Evolutionary conservation across 2,797 vertebrate species (phyloP).

Genomic region (Champsocephalus esox): DNA sequence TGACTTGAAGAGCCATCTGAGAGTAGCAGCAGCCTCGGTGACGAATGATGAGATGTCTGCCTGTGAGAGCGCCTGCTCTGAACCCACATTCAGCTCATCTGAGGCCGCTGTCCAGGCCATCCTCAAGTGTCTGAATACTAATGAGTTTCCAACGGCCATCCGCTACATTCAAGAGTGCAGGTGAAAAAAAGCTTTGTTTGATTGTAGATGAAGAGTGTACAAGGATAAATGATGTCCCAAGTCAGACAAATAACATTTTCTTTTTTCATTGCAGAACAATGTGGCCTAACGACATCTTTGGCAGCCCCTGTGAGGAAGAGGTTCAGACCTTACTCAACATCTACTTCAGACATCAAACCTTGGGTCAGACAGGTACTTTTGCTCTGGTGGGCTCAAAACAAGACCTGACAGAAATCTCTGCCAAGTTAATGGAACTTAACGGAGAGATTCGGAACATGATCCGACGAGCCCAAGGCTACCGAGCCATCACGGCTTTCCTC

Average conservation of each 20-base stretch:
- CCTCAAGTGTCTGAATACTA: conserved; percentile 92
- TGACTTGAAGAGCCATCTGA: conserved; percentile 91
- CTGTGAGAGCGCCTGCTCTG: conserved; percentile 71
- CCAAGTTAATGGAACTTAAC: conserved; percentile 94
- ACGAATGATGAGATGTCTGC: conserved; percentile 76
- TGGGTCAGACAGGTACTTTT: conserved; percentile 97
- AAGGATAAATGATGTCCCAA: neutral
- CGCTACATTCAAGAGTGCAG: conserved; percentile 94
- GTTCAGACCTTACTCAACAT: conserved; percentile 97
- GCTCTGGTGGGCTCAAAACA: conserved; percentile 97
- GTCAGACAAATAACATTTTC: neutral
- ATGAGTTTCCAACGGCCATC: conserved; percentile 88
- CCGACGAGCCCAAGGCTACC: conserved; percentile 90
- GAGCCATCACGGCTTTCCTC: conserved; percentile 91
- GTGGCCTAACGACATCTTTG: conserved; percentile 98
- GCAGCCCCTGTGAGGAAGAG: conserved; percentile 93
- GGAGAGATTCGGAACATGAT: conserved; percentile 96
- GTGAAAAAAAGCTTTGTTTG: conserved; percentile 70
- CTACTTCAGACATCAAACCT: conserved; percentile 96
- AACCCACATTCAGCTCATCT: conserved; percentile 87
- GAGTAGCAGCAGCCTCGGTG: conserved; percentile 87
- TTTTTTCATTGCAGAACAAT: conserved; percentile 83
- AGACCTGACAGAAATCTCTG: conserved; percentile 94
- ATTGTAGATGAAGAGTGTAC: neutral
- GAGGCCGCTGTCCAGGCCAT: conserved; percentile 95